Conservation (phyloP, 2,888 invertebrate species). For the Luffia ferchaultella region DNA sequence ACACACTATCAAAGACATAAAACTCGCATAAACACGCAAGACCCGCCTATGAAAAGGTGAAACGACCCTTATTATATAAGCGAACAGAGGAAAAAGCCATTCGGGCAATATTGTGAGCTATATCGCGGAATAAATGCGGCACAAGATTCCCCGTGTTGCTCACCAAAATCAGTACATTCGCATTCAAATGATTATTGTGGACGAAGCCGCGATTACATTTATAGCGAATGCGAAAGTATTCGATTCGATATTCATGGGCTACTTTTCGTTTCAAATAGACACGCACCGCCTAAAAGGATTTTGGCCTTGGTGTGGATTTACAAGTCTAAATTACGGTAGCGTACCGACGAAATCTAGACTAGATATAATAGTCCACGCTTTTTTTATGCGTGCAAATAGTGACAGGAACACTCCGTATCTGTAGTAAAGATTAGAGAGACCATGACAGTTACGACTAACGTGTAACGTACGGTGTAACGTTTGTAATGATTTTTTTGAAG, state of each 20-base stretch:
- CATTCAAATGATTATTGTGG: conserved; percentile 63
- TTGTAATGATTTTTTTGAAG: no score
- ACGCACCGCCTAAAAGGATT: no score
- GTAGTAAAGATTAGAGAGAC: no score
- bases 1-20: neutral
- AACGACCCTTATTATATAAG: neutral
- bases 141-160: neutral
- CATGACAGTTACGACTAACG: no score
- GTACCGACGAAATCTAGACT: no score
- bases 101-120: conserved; percentile 20
- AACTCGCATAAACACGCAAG: neutral
- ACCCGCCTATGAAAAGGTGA: neutral
- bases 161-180: conserved; percentile 52
- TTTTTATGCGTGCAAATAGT: no score
- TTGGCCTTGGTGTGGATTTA: no score
- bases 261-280: conserved; percentile 8
- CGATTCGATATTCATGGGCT: conserved; percentile 21
- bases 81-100: conserved; percentile 13
- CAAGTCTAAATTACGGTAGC: no score
- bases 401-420: no score
- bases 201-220: conserved; percentile 46
- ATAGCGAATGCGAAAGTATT: conserved; percentile 33
- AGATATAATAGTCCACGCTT: no score
- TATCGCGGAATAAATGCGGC: neutral
- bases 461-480: no score